A percentile compares a stretch with the other conserved stretches of the same genome.
Conservation (phyloP, 1,140 invertebrate species). For the Oryzaephilus surinamensis region DNA sequence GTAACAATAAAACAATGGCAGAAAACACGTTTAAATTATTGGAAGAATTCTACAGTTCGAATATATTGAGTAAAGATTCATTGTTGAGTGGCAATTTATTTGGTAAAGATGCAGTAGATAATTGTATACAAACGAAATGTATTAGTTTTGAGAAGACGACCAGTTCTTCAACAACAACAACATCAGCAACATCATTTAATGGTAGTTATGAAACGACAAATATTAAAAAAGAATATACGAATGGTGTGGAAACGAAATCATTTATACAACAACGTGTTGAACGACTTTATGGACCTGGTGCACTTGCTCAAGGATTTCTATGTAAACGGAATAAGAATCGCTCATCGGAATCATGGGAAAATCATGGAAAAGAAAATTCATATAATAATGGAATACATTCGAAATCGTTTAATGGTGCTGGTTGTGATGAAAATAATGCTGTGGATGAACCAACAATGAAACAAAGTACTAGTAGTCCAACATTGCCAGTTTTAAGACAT, state of each 20-base stretch:
- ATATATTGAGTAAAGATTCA: no score
- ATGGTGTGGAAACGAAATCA: conserved; percentile 53
- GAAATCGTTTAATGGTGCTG: conserved; percentile 19
- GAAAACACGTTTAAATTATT: conserved; percentile 24
- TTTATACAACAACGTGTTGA: conserved; percentile 83
- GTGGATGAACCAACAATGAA: conserved; percentile 19
- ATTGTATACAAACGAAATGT: conserved; percentile 20
- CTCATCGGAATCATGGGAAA: conserved; percentile 24
- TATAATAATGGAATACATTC: conserved; percentile 18
- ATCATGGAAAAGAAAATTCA: conserved; percentile 15
- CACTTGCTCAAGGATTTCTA: conserved; percentile 71
- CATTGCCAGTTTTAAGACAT: conserved; percentile 65
- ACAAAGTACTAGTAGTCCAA: conserved; percentile 34
- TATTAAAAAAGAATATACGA: conserved; percentile 27
- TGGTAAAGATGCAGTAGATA: conserved; percentile 24
- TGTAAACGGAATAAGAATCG: conserved; percentile 42
- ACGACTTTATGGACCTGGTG: conserved; percentile 73
- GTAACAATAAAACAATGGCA: conserved; percentile 19
- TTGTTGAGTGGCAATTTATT: conserved; percentile 7
- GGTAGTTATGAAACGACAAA: no score
- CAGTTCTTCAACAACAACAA: conserved; percentile 2
- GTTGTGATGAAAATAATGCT: no score
- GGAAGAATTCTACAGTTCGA: no score
- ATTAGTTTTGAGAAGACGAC: conserved; percentile 16
- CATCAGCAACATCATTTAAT: no score